Evolutionary conservation across 1,140 invertebrate genomes (phyloP), one percentile per base, ranked within the genome.

Genomic region (Drosophila subobscura): DNA sequence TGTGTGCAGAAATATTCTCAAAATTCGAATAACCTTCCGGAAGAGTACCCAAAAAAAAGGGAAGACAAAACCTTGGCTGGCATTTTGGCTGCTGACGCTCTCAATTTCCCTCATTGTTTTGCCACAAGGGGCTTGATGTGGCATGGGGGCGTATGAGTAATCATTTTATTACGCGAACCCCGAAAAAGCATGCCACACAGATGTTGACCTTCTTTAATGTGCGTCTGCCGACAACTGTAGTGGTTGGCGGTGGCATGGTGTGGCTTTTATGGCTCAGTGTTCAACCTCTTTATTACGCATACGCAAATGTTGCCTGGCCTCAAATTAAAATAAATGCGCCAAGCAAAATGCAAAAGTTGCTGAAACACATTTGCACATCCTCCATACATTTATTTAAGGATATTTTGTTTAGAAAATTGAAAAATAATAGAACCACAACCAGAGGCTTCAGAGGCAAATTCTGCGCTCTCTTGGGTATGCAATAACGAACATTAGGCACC

Each of bases 101-200:
- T 72, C 76, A 85, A 72, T 85, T 85, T 77, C 29, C 45, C n/a
- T 23, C 8, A 6, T 52, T 59, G 41, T 40, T 27, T 29, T 49
- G 46, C 25, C 37, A 57, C 52, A 16, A 12, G 16, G 5, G 4
- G 4, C 22, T 6, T 51, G 58, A 8, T 8, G 29, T 0, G 7
- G 7, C 29, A 33, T 8, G 29, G 61, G 57, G 56, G 77, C 78
- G 81, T 85, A 81, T 81, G 74, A 63, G 81, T 85, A 85, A 85
- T 85, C 77, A 86, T 74, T 81, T 81, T 86, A 81, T 86, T 85
- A 72, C 81, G 52, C 63, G 77, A 53, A 58, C 63, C 81, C 67
- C 49, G 54, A 79, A 74, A 74, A 70, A 74, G 53, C 49, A 58
- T 59, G 79, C 47, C 33, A n/a, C 55, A 58, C 46, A 70, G 33